Conservation (phyloP, 2,113 vertebrate species). For the Microcebus griseorufus region DNA sequence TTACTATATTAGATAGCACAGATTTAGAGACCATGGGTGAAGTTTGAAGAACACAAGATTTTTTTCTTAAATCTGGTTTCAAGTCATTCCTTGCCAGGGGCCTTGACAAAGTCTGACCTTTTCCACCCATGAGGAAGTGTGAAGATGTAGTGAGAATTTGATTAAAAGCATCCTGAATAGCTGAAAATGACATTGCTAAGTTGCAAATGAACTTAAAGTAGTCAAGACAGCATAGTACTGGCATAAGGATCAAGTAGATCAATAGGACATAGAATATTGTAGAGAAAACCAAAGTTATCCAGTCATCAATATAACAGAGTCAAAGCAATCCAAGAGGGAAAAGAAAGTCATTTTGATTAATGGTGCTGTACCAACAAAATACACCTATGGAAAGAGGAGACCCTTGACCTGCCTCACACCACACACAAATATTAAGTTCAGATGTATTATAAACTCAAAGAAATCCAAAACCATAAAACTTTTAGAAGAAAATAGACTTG, state of each 20-base stretch:
- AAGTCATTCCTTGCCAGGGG: not conserved
- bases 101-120: not conserved
- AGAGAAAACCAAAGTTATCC: not conserved
- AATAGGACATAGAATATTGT: not conserved
- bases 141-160: not conserved
- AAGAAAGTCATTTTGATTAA: not conserved
- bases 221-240: not conserved
- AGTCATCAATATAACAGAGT: not conserved
- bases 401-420: not conserved
- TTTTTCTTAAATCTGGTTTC: not conserved
- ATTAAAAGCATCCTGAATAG: not conserved
- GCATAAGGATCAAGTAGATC: not conserved
- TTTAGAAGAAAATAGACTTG: not conserved
- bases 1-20: not conserved
- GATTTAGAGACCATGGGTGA: not conserved
- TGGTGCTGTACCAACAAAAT: not conserved
- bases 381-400: not conserved
- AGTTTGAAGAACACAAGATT: not conserved
- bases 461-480: not conserved
- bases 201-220: not conserved
- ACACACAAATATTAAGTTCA: not conserved
- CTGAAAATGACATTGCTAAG: not conserved
- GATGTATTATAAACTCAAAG: not conserved
- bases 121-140: not conserved
- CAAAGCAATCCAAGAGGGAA: not conserved